These are phyloP conservation scores for Indicator indicator DNA, from an alignment of 2,113 vertebrate genomes.

Conservation along the genomic window DNA sequence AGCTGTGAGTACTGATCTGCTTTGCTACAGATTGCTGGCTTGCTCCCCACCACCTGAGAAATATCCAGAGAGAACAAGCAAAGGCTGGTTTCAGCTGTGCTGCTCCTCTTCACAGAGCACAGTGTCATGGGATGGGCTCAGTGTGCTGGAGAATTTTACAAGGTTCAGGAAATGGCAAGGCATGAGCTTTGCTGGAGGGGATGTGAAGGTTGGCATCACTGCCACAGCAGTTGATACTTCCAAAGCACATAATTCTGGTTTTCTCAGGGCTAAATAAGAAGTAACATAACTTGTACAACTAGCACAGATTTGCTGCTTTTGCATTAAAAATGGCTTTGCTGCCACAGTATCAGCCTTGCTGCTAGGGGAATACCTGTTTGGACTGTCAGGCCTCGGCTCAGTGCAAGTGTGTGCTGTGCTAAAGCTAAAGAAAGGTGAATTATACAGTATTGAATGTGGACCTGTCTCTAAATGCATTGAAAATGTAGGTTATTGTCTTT, in stretches of 20 bases:
- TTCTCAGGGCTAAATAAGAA: not conserved
- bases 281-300: not conserved
- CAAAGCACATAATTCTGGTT: not conserved
- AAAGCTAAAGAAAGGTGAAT: slow-evolving; percentile 68
- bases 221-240: not conserved
- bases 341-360: not conserved
- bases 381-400: not conserved
- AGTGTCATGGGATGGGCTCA: fast-evolving
- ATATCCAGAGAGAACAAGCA: not conserved
- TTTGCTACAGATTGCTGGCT: not conserved
- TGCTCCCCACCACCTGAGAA: not conserved
- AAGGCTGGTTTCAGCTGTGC: not conserved
- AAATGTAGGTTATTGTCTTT: slow-evolving; percentile 70
- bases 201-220: not conserved
- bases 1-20: not conserved
- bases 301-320: not conserved
- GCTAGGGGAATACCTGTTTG: not conserved
- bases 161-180: not conserved
- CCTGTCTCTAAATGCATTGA: slow-evolving; percentile 67
- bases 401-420: not conserved
- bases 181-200: not conserved
- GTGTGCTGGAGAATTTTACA: not conserved
- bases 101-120: not conserved
- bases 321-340: not conserved
- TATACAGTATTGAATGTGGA: slow-evolving; percentile 57